A percentile compares a stretch with the other conserved stretches of the same genome.
Conservation (phyloP, 2,113 vertebrate genomes). For the Hepsetus odoe region DNA sequence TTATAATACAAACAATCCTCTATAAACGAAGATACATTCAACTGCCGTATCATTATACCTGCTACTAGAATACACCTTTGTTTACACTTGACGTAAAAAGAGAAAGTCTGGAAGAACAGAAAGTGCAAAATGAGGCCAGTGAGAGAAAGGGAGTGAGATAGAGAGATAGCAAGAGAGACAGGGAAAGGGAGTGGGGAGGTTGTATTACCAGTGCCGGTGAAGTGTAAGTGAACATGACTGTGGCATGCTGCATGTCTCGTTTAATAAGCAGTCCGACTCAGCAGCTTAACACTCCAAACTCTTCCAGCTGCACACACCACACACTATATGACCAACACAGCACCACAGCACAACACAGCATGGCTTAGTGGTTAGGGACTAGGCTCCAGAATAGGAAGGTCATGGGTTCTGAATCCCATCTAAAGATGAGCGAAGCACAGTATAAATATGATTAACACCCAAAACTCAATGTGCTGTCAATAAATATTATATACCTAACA, state of each 20-base stretch:
- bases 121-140: background rate
- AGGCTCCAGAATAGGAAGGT: too few species aligned
- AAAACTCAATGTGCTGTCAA: too few species aligned
- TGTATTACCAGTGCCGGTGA: slow-evolving; percentile 1
- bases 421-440: too few species aligned
- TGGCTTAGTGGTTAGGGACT: background rate
- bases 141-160: background rate
- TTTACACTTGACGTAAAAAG: slow-evolving; percentile 9
- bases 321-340: background rate
- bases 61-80: too few species aligned
- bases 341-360: background rate
- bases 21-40: too few species aligned
- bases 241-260: slow-evolving; percentile 31
- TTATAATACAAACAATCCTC: too few species aligned
- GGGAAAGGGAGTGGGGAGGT: background rate
- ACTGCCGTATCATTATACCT: background rate
- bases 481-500: too few species aligned
- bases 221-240: slow-evolving; percentile 44
- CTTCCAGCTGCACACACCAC: slow-evolving; percentile 18
- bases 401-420: too few species aligned
- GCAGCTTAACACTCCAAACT: slow-evolving; percentile 40
- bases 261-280: too few species aligned
- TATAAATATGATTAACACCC: too few species aligned
- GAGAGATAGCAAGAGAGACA: slow-evolving; percentile 31
- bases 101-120: slow-evolving; percentile 16